Conservation (phyloP, 2,113 vertebrate genomes). For the Chaetops frenatus region DNA sequence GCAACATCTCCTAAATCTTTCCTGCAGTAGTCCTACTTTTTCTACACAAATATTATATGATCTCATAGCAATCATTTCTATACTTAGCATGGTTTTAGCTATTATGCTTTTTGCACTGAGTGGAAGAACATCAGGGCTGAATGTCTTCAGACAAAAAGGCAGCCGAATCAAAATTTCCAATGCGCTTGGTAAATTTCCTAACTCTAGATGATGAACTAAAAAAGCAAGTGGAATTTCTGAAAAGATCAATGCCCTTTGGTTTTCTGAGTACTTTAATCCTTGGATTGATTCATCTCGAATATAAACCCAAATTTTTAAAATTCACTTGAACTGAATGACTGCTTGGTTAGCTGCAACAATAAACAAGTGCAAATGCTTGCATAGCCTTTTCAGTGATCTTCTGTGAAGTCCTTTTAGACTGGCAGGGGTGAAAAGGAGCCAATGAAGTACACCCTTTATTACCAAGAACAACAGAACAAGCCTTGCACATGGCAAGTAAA, state of each 20-base stretch:
- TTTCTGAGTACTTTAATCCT: not conserved
- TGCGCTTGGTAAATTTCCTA: not conserved
- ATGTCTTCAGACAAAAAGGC: not conserved
- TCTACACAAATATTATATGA: not conserved
- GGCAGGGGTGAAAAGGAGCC: not conserved
- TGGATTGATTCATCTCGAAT: not conserved
- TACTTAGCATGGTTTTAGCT: not conserved
- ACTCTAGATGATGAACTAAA: not conserved
- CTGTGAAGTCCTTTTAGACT: not conserved
- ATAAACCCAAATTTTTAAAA: not conserved
- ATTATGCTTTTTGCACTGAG: not conserved
- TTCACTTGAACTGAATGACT: not conserved
- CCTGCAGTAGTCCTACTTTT: not conserved
- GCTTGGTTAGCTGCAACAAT: not conserved
- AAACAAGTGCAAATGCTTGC: not conserved
- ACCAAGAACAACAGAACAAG: not conserved
- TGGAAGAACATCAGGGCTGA: not conserved
- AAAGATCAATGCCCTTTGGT: not conserved
- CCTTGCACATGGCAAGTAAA: not conserved
- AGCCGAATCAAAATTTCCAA: not conserved
- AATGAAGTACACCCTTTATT: not conserved
- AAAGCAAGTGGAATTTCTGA: not conserved
- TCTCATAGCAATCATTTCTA: not conserved
- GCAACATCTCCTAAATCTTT: not conserved
- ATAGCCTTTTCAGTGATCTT: not conserved